Percentiles rank a stretch among this genome's conserved stretches.
phyloP scores from a whole-genome alignment of 2,797 vertebrate genomes.

The Megaceryle alcyon region DNA sequence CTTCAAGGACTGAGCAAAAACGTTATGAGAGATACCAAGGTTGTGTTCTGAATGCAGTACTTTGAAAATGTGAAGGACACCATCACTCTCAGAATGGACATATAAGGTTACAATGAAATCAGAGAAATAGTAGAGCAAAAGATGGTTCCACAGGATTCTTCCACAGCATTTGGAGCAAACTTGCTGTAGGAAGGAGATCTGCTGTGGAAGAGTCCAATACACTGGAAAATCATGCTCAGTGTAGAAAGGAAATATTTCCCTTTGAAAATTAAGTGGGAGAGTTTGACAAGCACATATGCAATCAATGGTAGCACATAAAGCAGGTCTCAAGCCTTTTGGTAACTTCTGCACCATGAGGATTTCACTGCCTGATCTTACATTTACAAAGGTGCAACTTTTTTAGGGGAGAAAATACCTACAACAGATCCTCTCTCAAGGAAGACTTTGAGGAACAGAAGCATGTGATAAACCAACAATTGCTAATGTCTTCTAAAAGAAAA shows the following conservation, averaged over 20 bases:
- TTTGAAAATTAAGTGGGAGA: background rate
- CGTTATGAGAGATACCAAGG: background rate
- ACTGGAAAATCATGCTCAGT: background rate
- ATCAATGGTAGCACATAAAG: background rate
- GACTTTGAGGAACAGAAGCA: background rate
- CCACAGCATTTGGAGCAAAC: background rate
- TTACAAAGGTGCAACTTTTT: background rate
- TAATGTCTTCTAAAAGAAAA: background rate
- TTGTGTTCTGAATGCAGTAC: background rate
- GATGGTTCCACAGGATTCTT: background rate
- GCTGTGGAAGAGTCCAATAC: background rate
- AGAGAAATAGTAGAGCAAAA: background rate
- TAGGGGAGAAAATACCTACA: background rate
- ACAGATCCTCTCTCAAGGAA: background rate
- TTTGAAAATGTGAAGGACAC: background rate
- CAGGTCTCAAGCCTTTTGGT: background rate
- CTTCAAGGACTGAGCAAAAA: conserved; percentile 1
- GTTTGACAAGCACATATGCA: background rate
- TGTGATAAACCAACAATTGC: background rate
- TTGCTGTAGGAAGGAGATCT: background rate
- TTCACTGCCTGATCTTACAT: background rate
- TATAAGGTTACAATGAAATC: background rate
- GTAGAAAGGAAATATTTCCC: background rate
- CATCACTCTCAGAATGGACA: background rate
- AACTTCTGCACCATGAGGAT: background rate